Evolutionary conservation across 1,140 invertebrate species (phyloP).

Genomic region (Drosophila erecta): DNA sequence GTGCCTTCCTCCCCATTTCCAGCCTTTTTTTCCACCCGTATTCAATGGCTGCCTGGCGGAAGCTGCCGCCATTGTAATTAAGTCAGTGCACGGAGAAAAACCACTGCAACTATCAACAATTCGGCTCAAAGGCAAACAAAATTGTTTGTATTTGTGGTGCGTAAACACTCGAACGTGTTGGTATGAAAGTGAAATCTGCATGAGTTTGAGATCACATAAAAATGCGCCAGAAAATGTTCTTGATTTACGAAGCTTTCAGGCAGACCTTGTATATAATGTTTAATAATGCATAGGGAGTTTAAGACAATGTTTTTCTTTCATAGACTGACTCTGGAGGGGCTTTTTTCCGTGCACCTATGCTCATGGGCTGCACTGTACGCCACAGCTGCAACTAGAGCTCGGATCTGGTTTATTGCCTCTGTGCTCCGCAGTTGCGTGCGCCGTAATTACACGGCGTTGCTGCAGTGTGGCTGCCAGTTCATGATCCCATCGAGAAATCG

Average conservation of each 20-base stretch:
- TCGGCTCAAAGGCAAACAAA: not conserved
- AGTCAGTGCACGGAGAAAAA: constrained; percentile 40
- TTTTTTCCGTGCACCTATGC: constrained; percentile 22
- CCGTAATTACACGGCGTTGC: constrained; percentile 62
- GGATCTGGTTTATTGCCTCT: constrained; percentile 70
- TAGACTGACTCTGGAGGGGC: no score
- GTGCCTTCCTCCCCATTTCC: constrained; percentile 4
- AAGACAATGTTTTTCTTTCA: no score
- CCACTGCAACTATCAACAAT: not conserved
- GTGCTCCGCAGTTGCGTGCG: constrained; percentile 55
- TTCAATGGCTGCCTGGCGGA: constrained; percentile 39
- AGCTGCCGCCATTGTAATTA: constrained; percentile 75
- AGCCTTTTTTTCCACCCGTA: constrained; percentile 3
- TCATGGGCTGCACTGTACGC: constrained; percentile 5
- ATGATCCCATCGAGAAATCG: constrained; percentile 66
- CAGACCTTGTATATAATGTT: no score
- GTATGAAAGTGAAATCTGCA: no score
- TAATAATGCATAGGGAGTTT: no score
- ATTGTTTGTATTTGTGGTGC: not conserved
- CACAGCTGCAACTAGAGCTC: constrained; percentile 32
- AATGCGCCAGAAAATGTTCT: no score
- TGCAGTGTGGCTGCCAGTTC: constrained; percentile 36
- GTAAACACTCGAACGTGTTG: no score
- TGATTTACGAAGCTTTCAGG: no score
- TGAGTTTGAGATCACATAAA: no score